phyloP scores from a whole-genome alignment of 2,113 vertebrate species.

The Lutjanus erythropterus region DNA sequence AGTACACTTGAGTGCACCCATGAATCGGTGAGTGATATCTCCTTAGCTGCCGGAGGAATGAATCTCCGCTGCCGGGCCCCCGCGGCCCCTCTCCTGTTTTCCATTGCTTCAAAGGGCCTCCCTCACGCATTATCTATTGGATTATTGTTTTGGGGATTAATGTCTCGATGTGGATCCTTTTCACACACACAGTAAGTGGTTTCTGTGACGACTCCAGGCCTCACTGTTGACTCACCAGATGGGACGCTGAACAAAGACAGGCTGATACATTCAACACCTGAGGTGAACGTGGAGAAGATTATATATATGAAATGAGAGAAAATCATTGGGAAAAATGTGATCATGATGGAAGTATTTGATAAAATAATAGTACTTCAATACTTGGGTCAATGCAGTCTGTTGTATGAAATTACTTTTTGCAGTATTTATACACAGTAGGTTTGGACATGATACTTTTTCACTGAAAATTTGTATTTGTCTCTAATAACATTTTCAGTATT shows the following conservation, averaged over 20 bases:
- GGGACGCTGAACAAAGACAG: conserved; percentile 26
- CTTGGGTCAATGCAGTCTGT: not conserved
- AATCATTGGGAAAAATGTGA: too few relatives aligned
- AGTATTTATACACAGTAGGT: not conserved
- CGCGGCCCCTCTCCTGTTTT: conserved; percentile 51
- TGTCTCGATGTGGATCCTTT: conserved; percentile 59
- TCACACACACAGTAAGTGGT: conserved; percentile 66
- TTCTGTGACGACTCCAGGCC: conserved; percentile 58
- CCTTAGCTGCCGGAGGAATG: conserved; percentile 83
- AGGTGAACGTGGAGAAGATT: conserved; percentile 7
- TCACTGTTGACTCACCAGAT: conserved; percentile 65
- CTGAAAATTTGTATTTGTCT: not conserved
- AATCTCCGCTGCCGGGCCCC: conserved; percentile 33
- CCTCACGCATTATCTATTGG: conserved; percentile 52
- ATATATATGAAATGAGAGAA: not conserved
- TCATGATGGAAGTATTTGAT: not conserved
- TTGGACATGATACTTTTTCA: not conserved
- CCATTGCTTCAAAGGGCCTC: conserved; percentile 69
- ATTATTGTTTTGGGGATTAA: conserved; percentile 72
- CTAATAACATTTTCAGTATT: not conserved
- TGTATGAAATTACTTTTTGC: not conserved
- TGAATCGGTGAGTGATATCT: conserved; percentile 79
- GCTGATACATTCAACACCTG: not conserved
- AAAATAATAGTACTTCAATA: not conserved
- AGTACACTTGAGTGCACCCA: conserved; percentile 80